These are phyloP conservation scores for Xenopus laevis DNA, from an alignment of 2,113 vertebrate species.

Conservation along the genomic window DNA sequence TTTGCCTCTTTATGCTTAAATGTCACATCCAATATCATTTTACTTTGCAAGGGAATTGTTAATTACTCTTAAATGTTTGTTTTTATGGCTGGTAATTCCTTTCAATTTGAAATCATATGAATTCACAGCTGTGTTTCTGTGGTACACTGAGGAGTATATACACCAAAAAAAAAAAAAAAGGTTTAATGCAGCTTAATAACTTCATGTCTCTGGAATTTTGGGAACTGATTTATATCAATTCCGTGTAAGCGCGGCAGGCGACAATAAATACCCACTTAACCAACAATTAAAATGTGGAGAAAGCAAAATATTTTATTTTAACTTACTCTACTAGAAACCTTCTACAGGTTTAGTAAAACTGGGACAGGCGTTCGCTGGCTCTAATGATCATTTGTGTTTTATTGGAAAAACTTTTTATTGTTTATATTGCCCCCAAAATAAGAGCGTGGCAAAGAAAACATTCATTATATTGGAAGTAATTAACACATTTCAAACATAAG, in stretches of 20 bases:
- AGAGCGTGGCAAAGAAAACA: too few relatives aligned
- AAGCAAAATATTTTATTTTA: too few relatives aligned
- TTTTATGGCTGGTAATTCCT: conserved; percentile 53
- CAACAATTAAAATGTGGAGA: neutral
- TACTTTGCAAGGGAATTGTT: conserved; percentile 57
- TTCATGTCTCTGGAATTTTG: conserved; percentile 4
- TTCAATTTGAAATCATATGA: conserved; percentile 51
- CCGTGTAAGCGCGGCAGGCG: conserved; percentile 10
- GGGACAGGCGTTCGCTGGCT: too few relatives aligned
- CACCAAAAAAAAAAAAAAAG: conserved; percentile 20
- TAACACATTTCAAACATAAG: too few relatives aligned
- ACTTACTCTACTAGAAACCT: too few relatives aligned
- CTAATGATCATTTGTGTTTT: too few relatives aligned
- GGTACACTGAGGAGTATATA: conserved; percentile 2
- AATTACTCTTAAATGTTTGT: conserved; percentile 55
- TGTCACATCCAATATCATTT: conserved; percentile 57
- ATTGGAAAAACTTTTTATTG: too few relatives aligned
- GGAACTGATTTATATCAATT: conserved; percentile 26
- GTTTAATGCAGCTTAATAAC: conserved; percentile 16
- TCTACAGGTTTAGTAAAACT: too few relatives aligned
- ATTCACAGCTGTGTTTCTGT: conserved; percentile 42
- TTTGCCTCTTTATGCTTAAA: conserved; percentile 48
- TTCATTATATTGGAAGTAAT: too few relatives aligned
- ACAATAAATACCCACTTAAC: conserved; percentile 28
- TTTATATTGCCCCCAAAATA: too few relatives aligned